Evolutionary conservation across 2,113 vertebrate species (phyloP).

Genomic region (Rhinoderma darwinii): DNA sequence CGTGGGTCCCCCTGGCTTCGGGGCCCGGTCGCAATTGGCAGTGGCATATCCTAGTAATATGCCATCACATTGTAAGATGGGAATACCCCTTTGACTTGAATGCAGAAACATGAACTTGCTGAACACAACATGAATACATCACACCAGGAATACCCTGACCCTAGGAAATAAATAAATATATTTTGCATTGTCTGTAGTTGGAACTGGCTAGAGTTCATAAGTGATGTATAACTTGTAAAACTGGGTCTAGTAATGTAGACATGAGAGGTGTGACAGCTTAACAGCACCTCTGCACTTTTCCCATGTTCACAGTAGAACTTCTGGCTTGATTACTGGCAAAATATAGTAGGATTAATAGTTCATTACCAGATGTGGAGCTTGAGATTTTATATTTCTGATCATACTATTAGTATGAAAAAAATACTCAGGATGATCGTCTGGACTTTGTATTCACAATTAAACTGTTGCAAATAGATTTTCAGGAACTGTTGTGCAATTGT

Average conservation of each 20-base stretch:
- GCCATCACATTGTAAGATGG: no score
- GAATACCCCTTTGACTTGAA: no score
- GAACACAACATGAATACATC: not conserved
- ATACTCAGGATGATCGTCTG: not conserved
- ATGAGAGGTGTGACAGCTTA: not conserved
- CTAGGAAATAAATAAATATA: not conserved
- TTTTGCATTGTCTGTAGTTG: not conserved
- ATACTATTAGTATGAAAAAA: not conserved
- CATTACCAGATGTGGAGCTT: not conserved
- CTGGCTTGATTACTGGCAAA: not conserved
- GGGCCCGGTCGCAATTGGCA: no score
- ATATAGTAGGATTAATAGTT: not conserved
- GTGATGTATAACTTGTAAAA: not conserved
- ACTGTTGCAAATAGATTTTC: slow-evolving; percentile 27
- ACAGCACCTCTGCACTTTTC: not conserved
- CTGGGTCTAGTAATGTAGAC: not conserved
- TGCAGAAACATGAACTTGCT: no score
- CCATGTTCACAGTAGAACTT: no score
- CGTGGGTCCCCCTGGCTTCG: no score
- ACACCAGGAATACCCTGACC: not conserved
- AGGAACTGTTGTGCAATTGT: slow-evolving; percentile 29
- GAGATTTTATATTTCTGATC: not conserved
- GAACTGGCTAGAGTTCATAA: not conserved
- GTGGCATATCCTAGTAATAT: no score
- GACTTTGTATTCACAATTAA: slow-evolving; percentile 1